Percentiles rank a stretch among this genome's conserved stretches.
Conservation (phyloP, 2,888 invertebrate species). For the Drepanosiphum platanoidis region DNA sequence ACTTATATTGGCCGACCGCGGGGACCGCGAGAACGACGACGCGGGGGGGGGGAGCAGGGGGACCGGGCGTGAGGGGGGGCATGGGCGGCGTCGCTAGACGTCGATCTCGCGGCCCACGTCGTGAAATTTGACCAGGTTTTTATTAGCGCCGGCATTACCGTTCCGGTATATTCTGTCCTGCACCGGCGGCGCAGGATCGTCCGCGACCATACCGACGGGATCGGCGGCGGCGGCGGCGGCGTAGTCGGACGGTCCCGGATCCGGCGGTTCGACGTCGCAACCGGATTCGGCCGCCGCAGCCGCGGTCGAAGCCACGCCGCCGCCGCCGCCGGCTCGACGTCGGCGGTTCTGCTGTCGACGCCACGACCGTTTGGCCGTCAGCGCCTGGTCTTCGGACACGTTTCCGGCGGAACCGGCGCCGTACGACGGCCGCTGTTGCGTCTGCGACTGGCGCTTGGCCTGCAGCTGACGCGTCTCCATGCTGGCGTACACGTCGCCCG, state of each 20-base stretch:
- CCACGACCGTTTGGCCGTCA: slow-evolving; percentile 29
- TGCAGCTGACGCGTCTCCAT: slow-evolving; percentile 23
- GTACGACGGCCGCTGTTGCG: slow-evolving; percentile 1
- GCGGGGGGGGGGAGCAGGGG: not conserved
- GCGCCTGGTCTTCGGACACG: not conserved
- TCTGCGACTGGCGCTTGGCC: not conserved
- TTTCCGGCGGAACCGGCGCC: not conserved
- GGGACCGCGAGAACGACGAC: too few relatives aligned
- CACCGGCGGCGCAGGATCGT: not conserved
- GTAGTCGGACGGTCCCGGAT: not conserved
- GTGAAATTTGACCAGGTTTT: slow-evolving; percentile 76
- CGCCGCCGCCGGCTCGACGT: slow-evolving; percentile 63
- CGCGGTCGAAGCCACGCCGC: too few relatives aligned
- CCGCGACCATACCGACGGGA: not conserved
- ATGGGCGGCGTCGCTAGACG: slow-evolving; percentile 68
- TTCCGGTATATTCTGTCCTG: too few relatives aligned
- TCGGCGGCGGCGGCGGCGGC: not conserved
- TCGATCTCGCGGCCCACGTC: slow-evolving; percentile 77
- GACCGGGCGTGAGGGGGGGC: not conserved
- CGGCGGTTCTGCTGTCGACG: slow-evolving; percentile 50
- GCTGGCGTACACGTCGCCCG: slow-evolving; percentile 22
- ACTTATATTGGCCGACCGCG: too few relatives aligned
- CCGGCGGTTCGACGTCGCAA: slow-evolving; percentile 63
- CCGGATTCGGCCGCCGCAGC: slow-evolving; percentile 61
- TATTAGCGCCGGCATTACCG: slow-evolving; percentile 68